A percentile compares a stretch with the other conserved stretches of the same genome.
phyloP scores from a whole-genome alignment of 2,113 vertebrate species.

The Pipra filicauda region DNA sequence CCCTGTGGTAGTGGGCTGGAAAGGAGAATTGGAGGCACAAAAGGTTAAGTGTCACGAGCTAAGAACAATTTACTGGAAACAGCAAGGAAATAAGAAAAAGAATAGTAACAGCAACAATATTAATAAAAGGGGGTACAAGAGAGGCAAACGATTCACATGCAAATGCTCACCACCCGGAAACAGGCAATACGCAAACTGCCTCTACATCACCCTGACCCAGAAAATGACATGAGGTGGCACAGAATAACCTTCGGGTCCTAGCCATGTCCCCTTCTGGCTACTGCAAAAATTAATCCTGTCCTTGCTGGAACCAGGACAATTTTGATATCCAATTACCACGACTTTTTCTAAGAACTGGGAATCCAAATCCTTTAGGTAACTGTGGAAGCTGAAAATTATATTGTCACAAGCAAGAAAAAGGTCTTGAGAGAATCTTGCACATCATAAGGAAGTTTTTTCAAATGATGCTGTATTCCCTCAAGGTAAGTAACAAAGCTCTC shows the following conservation, averaged over 20 bases:
- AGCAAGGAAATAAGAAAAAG: not conserved
- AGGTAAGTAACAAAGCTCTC: not conserved
- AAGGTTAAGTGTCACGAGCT: not conserved
- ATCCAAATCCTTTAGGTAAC: not conserved
- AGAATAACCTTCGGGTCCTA: not conserved
- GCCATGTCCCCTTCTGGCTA: not conserved
- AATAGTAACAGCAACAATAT: not conserved
- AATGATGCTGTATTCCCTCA: not conserved
- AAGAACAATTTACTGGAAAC: not conserved
- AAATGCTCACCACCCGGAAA: fast-evolving
- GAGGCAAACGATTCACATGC: fast-evolving
- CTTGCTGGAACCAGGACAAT: not conserved
- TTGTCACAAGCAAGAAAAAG: not conserved
- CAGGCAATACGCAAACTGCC: fast-evolving
- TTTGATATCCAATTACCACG: not conserved
- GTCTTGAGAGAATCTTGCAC: not conserved
- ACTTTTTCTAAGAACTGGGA: not conserved
- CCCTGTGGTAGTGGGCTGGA: fast-evolving
- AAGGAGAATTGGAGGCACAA: not conserved
- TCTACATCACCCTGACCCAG: fast-evolving
- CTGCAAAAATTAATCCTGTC: not conserved
- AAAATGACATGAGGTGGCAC: not conserved
- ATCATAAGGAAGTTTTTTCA: not conserved
- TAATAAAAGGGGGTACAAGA: not conserved
- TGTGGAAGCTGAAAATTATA: not conserved